Percentiles rank a stretch among this genome's conserved stretches.
phyloP scores from a whole-genome alignment of 2,888 invertebrate genomes.

The Steromphala cineraria region DNA sequence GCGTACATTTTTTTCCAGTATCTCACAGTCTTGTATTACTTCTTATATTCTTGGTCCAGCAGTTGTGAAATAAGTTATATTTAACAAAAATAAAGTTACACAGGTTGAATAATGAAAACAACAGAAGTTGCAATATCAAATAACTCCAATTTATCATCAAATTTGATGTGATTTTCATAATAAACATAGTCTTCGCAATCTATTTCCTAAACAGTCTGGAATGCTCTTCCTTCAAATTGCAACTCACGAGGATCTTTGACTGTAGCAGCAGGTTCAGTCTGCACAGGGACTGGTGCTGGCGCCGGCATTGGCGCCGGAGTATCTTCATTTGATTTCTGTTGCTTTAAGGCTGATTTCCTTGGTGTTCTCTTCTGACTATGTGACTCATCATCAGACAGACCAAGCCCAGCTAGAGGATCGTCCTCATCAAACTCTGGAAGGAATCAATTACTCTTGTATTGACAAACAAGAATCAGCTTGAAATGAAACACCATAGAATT shows the following conservation, averaged over 20 bases:
- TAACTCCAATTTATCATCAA: too few relatives aligned
- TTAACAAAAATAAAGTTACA: too few relatives aligned
- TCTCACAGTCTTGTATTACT: too few relatives aligned
- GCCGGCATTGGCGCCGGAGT: constrained; percentile 14
- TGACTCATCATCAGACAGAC: constrained; percentile 47
- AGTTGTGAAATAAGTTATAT: too few relatives aligned
- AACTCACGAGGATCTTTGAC: constrained; percentile 10
- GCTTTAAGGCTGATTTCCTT: constrained; percentile 33
- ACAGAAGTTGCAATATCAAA: too few relatives aligned
- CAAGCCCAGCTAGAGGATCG: constrained; percentile 68
- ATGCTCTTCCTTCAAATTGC: neutral
- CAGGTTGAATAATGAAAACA: too few relatives aligned
- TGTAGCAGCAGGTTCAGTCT: neutral
- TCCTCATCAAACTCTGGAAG: constrained; percentile 68
- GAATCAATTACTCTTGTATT: neutral
- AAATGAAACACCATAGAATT: too few relatives aligned
- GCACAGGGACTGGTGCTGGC: constrained; percentile 6
- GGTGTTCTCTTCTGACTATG: constrained; percentile 38
- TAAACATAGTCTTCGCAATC: too few relatives aligned
- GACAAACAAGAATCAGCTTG: neutral
- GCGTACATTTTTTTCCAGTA: too few relatives aligned
- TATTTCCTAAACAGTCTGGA: neutral
- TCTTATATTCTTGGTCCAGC: too few relatives aligned
- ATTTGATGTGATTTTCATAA: too few relatives aligned
- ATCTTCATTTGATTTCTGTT: constrained; percentile 32